phyloP scores from a whole-genome alignment of 2,888 invertebrate genomes.

The Colostygia pectinataria region DNA sequence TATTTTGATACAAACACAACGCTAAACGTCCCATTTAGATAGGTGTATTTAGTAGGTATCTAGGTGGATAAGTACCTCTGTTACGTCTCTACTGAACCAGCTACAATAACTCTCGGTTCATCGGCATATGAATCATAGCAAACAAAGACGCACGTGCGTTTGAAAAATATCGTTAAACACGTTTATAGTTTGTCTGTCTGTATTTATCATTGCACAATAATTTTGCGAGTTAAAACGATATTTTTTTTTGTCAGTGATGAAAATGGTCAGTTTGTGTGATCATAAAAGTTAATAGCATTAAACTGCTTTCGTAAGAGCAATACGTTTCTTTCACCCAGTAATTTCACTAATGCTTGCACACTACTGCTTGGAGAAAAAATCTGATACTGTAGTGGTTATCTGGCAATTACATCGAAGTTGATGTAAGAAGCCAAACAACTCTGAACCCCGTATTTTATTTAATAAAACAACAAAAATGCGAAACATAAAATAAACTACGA shows the following conservation, averaged over 20 bases:
- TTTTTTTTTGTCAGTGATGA: background rate
- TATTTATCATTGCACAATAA: slow-evolving; percentile 7
- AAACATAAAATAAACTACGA: background rate
- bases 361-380: too few relatives aligned
- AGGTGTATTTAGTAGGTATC: background rate
- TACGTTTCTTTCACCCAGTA: too few relatives aligned
- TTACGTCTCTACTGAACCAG: slow-evolving; percentile 1
- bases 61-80: slow-evolving; percentile 4
- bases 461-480: too few relatives aligned
- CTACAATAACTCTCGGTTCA: slow-evolving; percentile 33
- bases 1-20: too few relatives aligned
- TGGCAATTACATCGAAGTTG: too few relatives aligned
- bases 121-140: slow-evolving; percentile 33
- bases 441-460: too few relatives aligned
- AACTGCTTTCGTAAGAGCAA: too few relatives aligned
- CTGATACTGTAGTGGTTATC: too few relatives aligned
- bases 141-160: slow-evolving; percentile 27
- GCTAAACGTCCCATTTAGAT: background rate
- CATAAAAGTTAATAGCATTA: too few relatives aligned
- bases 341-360: too few relatives aligned
- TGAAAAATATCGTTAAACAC: slow-evolving; percentile 26
- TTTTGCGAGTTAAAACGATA: background rate
- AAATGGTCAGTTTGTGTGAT: too few relatives aligned
- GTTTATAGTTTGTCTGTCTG: slow-evolving; percentile 24
- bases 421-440: too few relatives aligned